phyloP scores from a whole-genome alignment of 2,797 vertebrate genomes.

The Lepilemur septentrionalis region DNA sequence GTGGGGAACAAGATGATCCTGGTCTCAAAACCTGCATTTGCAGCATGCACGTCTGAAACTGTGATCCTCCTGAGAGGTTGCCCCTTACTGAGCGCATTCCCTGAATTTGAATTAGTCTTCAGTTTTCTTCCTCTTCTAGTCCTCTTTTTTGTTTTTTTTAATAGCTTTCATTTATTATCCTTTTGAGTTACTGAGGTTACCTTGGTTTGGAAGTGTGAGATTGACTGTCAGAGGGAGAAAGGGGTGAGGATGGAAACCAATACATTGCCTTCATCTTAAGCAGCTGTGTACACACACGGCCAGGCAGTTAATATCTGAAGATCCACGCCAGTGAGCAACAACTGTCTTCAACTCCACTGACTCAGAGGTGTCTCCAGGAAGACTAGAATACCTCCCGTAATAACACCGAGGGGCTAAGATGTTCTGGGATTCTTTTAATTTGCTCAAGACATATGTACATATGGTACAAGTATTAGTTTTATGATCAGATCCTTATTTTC shows the following conservation, averaged over 20 bases:
- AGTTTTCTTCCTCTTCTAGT: not conserved
- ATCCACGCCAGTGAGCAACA: not conserved
- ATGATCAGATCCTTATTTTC: not conserved
- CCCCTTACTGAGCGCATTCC: not conserved
- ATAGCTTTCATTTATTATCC: not conserved
- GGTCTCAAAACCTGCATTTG: not conserved
- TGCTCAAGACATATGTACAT: not conserved
- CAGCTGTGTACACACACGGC: not conserved
- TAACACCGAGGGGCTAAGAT: not conserved
- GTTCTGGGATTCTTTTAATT: not conserved
- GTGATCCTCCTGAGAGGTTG: not conserved
- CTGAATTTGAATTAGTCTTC: not conserved
- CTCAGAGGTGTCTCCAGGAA: slow-evolving; percentile 52
- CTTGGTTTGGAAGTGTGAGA: not conserved
- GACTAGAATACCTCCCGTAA: not conserved
- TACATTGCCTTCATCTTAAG: not conserved
- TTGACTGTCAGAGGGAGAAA: not conserved
- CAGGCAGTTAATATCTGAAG: not conserved
- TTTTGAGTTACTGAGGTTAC: not conserved
- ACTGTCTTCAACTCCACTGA: slow-evolving; percentile 13
- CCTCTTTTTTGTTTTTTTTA: not conserved
- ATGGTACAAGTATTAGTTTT: not conserved
- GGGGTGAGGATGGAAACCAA: slow-evolving; percentile 34
- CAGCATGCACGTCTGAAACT: not conserved
- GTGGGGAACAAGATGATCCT: not conserved